Base-by-base conservation (phyloP, 2,113 vertebrate species). In the Oreochromis tanganicae region DNA sequence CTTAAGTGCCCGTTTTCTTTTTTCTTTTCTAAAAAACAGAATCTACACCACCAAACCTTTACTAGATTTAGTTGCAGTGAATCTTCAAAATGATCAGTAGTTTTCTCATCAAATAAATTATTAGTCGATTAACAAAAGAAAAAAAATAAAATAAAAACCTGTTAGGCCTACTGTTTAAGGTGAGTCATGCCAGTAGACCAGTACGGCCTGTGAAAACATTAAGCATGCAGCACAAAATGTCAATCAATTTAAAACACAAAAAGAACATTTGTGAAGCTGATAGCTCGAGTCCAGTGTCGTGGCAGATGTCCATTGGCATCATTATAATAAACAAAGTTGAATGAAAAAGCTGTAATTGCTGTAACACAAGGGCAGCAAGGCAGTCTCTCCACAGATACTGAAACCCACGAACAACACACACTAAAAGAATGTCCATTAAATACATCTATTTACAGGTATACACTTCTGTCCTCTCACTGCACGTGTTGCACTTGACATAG, bases 401-500 rank as follows among this genome's bases (percentile, higher is more conserved):
- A 78, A 89, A 86, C 56, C 84, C 59, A 83, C 68, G 2, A 63
- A 17, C 19, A 57, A 34, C 61, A 66, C 32, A 48, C n/a, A 59
- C 82, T 86, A 29, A 87, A 83, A 14, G 71, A 75, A 48, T 29
- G 46, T 78, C 73, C 46, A 13, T 27, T 46, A 90, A 91, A 92
- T 86, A 82, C 59, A 7, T 91, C 98, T 97, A 99, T 96, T 99
- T 99, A 94, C 98, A 99, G 3, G 98, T 98, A 82, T 98, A 97
- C 73, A 99, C 98, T 91, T 99, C 98, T 56, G 98, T 99, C 96
- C 97, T 97, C 95, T 99, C 99, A 0, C 98, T 99, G 96, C 99
- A 99, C 0, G 98, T 99, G 97, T 98, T 99, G 95, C 99, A 99
- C 84, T 98, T 99, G 29, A 99, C 99, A 0, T 98, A 99, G 96